phyloP scores from a whole-genome alignment of 2,888 invertebrate species.

The Cryptophagus acutangulus region DNA sequence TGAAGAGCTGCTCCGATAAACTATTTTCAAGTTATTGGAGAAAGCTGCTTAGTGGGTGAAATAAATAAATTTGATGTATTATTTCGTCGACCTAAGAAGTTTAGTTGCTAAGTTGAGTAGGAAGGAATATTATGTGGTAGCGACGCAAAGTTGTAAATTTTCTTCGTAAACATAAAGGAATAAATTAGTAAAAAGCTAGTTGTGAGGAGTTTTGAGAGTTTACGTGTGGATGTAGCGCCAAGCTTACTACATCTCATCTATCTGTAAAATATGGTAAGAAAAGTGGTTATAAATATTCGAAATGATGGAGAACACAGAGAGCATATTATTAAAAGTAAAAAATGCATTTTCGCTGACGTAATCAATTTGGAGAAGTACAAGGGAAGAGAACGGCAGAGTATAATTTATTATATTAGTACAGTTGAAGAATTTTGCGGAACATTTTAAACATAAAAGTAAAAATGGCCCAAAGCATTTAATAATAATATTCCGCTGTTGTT shows the following conservation, averaged over 20 bases:
- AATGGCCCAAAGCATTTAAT: conserved; percentile 6
- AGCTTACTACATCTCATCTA: too few species aligned
- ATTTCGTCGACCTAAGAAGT: not conserved
- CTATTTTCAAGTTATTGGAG: too few species aligned
- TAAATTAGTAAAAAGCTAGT: conserved; percentile 1
- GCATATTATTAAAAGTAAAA: too few species aligned
- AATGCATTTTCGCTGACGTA: not conserved
- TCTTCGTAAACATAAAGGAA: conserved; percentile 1
- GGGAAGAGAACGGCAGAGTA: not conserved
- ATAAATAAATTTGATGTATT: not conserved
- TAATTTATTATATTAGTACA: conserved; percentile 1
- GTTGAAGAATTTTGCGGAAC: not conserved
- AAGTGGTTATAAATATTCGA: not conserved
- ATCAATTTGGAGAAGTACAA: not conserved
- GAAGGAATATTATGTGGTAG: not conserved
- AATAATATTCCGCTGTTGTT: conserved; percentile 5
- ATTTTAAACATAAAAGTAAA: conserved; percentile 4
- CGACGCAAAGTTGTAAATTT: conserved; percentile 1
- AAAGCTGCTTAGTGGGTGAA: too few species aligned
- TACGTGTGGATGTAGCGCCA: not conserved
- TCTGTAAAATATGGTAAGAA: too few species aligned
- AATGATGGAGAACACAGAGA: not conserved
- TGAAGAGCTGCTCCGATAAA: too few species aligned
- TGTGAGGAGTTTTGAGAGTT: not conserved
- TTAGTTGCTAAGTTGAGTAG: not conserved